These are phyloP conservation scores for Prorops nasuta DNA, from an alignment of 1,140 invertebrate genomes.

Conservation along the genomic window DNA sequence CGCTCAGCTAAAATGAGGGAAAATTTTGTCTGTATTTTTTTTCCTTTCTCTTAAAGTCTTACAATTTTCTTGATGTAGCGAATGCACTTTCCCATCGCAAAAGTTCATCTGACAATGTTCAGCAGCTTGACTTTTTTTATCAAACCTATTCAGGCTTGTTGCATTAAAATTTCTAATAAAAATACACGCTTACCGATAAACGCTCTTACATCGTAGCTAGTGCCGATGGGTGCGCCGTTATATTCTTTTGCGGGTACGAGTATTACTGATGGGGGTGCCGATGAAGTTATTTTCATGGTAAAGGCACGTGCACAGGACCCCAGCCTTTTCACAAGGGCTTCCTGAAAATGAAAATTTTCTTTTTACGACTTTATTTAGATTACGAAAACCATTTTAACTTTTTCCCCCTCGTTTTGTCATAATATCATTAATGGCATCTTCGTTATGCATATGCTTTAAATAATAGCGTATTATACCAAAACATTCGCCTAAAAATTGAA, in stretches of 20 bases:
- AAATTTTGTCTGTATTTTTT: background rate
- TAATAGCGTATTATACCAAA: too few relatives aligned
- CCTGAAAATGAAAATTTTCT: too few relatives aligned
- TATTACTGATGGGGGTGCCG: conserved; percentile 85
- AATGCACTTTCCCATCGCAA: too few relatives aligned
- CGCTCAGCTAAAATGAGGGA: conserved; percentile 63
- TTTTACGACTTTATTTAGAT: too few relatives aligned
- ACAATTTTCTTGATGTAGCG: conserved; percentile 1
- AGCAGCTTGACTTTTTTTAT: too few relatives aligned
- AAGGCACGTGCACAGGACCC: conserved; percentile 79
- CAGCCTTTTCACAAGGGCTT: conserved; percentile 75
- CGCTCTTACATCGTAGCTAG: conserved; percentile 78
- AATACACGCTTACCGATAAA: conserved; percentile 77
- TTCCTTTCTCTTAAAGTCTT: background rate
- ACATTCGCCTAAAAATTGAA: too few relatives aligned
- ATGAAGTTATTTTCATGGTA: conserved; percentile 72
- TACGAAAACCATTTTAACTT: conserved; percentile 7
- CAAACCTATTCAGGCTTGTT: too few relatives aligned
- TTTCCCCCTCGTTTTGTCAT: background rate
- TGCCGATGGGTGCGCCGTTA: conserved; percentile 85
- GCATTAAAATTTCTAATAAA: too few relatives aligned
- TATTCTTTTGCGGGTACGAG: conserved; percentile 88
- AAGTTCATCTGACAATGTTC: too few relatives aligned
- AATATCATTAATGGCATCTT: background rate
- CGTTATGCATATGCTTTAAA: background rate